Percentiles rank a stretch among this genome's conserved stretches.
These are phyloP conservation scores for Setophaga coronata DNA, from an alignment of 2,113 vertebrate species.

Conservation along the genomic window DNA sequence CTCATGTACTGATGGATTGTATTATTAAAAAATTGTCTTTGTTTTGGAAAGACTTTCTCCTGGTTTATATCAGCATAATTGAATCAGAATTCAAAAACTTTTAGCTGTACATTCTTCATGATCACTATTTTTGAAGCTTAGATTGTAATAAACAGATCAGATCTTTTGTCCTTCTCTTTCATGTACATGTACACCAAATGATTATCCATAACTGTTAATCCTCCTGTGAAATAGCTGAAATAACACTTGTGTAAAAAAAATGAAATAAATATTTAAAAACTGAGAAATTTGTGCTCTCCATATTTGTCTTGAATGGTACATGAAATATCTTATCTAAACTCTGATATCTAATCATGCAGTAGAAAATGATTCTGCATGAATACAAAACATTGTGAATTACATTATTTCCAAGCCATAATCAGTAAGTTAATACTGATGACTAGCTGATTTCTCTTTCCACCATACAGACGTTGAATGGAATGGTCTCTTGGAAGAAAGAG, in stretches of 20 bases:
- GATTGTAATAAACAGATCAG: neutral
- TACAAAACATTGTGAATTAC: neutral
- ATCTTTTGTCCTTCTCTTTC: neutral
- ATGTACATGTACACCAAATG: neutral
- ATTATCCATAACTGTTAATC: neutral
- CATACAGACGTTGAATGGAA: neutral
- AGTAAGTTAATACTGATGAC: neutral
- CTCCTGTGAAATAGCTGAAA: neutral
- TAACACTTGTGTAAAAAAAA: neutral
- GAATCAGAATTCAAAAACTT: neutral
- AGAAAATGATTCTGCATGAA: neutral
- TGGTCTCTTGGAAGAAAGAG: neutral
- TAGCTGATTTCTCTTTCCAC: constrained; percentile 17
- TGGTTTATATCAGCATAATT: neutral
- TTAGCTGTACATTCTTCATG: neutral
- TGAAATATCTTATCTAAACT: neutral
- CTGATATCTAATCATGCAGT: neutral
- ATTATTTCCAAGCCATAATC: neutral
- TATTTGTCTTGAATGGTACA: neutral
- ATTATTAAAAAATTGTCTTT: neutral
- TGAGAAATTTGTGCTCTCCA: neutral
- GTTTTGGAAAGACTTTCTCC: neutral
- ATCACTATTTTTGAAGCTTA: neutral
- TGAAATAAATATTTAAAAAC: neutral
- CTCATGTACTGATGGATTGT: neutral